Percentiles rank a stretch among this genome's conserved stretches.
phyloP scores from a whole-genome alignment of 2,113 vertebrate genomes.

The Meriones unguiculatus region DNA sequence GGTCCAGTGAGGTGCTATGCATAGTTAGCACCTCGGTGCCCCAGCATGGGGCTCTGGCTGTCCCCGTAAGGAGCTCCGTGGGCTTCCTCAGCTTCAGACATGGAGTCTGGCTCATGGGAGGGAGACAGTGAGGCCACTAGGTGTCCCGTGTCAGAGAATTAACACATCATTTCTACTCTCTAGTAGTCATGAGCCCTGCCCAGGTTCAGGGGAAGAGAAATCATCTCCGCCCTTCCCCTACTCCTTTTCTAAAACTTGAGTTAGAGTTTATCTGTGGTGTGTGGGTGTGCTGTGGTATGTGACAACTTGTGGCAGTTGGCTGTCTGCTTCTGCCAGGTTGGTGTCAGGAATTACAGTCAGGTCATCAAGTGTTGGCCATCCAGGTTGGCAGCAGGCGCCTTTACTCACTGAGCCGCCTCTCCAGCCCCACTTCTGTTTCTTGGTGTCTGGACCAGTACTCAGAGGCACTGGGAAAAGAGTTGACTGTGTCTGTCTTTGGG shows the following conservation, averaged over 20 bases:
- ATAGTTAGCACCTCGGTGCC: neutral
- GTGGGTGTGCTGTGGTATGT: neutral
- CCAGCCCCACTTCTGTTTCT: neutral
- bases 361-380: neutral
- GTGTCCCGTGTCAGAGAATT: neutral
- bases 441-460: neutral
- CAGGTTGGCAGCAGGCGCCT: neutral
- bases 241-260: neutral
- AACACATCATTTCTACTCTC: neutral
- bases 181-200: neutral
- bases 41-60: neutral
- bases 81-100: neutral
- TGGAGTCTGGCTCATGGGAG: neutral
- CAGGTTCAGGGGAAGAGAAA: neutral
- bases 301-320: neutral
- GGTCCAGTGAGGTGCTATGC: neutral
- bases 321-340: neutral
- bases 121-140: neutral
- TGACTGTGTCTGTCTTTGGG: neutral
- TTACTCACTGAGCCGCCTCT: neutral
- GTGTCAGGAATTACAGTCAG: neutral
- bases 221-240: neutral
- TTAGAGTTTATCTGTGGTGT: no score
- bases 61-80: neutral
- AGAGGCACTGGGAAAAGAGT: neutral